These are phyloP conservation scores for Pangasianodon gigas DNA, from an alignment of 2,113 vertebrate species.

Conservation along the genomic window DNA sequence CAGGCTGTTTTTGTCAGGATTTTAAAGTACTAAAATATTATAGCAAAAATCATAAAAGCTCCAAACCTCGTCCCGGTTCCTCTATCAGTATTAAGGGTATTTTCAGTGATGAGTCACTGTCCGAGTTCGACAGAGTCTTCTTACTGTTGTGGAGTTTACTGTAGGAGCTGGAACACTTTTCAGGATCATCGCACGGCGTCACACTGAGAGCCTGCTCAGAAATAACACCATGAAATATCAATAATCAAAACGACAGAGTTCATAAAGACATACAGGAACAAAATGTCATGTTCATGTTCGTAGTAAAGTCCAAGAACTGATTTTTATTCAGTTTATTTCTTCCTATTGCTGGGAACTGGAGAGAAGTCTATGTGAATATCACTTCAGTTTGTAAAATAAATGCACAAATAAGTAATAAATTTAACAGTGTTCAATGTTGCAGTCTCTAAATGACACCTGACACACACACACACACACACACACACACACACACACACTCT, in stretches of 20 bases:
- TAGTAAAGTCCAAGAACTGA: neutral
- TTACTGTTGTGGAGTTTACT: neutral
- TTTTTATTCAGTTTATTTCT: neutral
- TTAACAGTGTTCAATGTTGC: neutral
- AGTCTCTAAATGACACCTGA: neutral
- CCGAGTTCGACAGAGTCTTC: neutral
- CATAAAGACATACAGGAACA: neutral
- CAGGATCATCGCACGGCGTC: conserved; percentile 6
- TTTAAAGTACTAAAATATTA: neutral
- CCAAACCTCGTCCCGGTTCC: conserved; percentile 24
- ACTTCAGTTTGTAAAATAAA: neutral
- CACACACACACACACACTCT: neutral
- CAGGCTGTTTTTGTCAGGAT: neutral
- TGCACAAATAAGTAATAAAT: neutral
- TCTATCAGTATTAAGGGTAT: conserved; percentile 35
- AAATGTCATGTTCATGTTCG: neutral
- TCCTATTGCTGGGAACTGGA: neutral
- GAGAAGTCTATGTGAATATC: neutral
- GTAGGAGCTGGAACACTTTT: conserved; percentile 2
- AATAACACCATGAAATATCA: neutral
- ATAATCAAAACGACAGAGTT: too few relatives aligned
- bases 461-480: neutral
- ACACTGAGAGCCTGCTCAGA: conserved; percentile 18
- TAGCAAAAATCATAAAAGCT: neutral
- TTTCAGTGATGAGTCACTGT: neutral